A percentile compares a stretch with the other conserved stretches of the same genome.
These are phyloP conservation scores for Ophthalmotilapia sp. DNA, from an alignment of 2,113 vertebrate genomes.

Conservation along the genomic window DNA sequence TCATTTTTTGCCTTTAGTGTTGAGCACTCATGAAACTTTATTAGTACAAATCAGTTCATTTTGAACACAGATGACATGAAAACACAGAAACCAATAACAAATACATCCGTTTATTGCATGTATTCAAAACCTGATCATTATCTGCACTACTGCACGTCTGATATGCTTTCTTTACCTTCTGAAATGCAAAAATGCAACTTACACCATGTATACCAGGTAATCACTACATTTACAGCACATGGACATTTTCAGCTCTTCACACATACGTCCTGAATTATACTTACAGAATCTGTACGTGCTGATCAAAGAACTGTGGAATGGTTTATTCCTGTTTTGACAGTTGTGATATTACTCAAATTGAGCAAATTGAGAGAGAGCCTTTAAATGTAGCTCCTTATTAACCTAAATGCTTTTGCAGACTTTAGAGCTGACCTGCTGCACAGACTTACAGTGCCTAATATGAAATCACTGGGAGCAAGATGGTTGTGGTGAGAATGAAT, in stretches of 20 bases:
- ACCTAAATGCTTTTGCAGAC: background rate
- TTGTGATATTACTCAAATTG: background rate
- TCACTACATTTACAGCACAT: background rate
- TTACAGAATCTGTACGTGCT: background rate
- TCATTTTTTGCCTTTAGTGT: slow-evolving; percentile 7
- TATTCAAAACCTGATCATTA: background rate
- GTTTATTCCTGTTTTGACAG: background rate
- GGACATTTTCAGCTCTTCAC: background rate
- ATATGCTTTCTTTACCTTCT: background rate
- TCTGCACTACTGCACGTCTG: background rate
- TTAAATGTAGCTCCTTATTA: background rate
- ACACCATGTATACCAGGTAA: background rate
- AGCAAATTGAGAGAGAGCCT: background rate
- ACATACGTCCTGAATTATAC: background rate
- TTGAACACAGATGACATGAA: background rate
- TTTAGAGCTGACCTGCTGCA: background rate
- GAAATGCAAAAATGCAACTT: background rate
- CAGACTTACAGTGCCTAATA: background rate
- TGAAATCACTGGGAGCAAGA: background rate
- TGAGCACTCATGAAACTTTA: background rate
- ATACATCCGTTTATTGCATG: background rate
- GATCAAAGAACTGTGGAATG: background rate
- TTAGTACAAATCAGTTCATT: background rate
- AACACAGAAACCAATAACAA: background rate
- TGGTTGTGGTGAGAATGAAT: background rate